A percentile compares a stretch with the other conserved stretches of the same genome.
phyloP scores from a whole-genome alignment of 2,888 invertebrate species.

The Machimus atricapillus region DNA sequence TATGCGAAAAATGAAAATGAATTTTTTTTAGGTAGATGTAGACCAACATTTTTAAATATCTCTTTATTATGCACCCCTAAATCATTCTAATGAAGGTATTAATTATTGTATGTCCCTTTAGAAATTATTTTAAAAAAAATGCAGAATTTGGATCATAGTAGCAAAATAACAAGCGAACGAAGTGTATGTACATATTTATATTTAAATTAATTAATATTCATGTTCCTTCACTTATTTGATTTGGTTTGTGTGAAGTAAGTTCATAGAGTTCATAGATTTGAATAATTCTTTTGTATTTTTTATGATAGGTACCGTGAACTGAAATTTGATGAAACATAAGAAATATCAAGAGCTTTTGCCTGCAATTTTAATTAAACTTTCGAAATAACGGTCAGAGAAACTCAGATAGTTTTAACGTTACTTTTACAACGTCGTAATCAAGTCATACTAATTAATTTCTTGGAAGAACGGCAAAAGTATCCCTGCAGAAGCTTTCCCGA shows the following conservation, averaged over 20 bases:
- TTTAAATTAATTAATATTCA: too few species aligned
- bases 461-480: slow-evolving; percentile 10
- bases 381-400: background rate
- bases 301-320: background rate
- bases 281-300: background rate
- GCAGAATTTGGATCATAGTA: too few species aligned
- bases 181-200: too few species aligned
- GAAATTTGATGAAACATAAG: background rate
- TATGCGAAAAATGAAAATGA: background rate
- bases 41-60: background rate
- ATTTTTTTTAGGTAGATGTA: background rate
- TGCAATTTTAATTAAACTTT: background rate
- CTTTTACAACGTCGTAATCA: slow-evolving; percentile 30
- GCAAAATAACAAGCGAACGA: too few species aligned
- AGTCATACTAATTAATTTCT: slow-evolving; percentile 37
- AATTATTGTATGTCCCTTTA: background rate
- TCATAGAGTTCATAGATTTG: too few species aligned
- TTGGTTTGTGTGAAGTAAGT: too few species aligned
- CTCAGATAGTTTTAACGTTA: slow-evolving; percentile 18
- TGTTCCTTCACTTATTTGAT: too few species aligned
- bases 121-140: too few species aligned
- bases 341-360: background rate
- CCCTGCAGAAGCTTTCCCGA: slow-evolving; percentile 7
- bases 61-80: background rate
- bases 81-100: background rate